These are phyloP conservation scores for Pogonomyrmex barbatus DNA, from an alignment of 1,140 invertebrate species.

Conservation along the genomic window DNA sequence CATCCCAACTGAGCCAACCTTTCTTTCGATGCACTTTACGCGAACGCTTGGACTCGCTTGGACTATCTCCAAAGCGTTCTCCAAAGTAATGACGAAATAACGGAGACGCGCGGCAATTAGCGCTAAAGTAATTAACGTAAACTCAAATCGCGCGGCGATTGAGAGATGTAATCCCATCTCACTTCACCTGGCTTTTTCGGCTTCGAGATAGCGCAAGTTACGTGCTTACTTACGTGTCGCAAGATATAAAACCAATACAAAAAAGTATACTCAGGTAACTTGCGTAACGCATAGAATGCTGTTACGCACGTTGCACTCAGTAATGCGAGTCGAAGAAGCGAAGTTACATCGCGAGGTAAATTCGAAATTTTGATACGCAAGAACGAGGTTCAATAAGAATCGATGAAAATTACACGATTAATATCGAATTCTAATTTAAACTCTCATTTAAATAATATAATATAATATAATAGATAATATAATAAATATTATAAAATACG, in stretches of 20 bases:
- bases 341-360: background rate
- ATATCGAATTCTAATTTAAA: background rate
- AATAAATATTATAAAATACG: no score
- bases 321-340: background rate
- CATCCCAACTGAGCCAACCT: background rate
- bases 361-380: constrained; percentile 18
- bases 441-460: background rate
- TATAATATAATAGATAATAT: no score
- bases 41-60: background rate
- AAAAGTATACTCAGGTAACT: constrained; percentile 12
- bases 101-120: constrained; percentile 38
- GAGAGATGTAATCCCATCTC: background rate
- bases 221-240: background rate
- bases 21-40: constrained; percentile 36
- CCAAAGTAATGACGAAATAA: constrained; percentile 26
- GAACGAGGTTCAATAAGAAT: background rate
- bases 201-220: background rate
- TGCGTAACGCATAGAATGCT: constrained; percentile 43
- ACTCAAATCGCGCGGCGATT: background rate
- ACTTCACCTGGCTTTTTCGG: background rate
- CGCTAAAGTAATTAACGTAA: background rate
- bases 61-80: constrained; percentile 30
- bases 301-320: background rate
- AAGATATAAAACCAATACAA: background rate
- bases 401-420: background rate